These are phyloP conservation scores for Percopsis omiscomaycus DNA, from an alignment of 2,797 vertebrate genomes.

Conservation along the genomic window DNA sequence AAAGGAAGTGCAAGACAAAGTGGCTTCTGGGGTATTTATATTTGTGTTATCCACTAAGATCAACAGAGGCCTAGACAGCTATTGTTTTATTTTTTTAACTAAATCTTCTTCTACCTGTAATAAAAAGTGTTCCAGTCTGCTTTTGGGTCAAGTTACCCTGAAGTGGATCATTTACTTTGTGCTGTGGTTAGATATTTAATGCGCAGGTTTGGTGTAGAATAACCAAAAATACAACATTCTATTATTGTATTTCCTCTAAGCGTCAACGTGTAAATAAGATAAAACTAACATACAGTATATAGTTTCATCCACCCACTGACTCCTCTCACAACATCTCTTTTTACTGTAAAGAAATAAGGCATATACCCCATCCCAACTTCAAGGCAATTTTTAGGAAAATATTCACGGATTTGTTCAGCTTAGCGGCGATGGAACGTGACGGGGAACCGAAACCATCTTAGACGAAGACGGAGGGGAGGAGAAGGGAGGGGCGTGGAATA, in stretches of 20 bases:
- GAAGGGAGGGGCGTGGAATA: background rate
- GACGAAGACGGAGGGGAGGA: conserved; percentile 12
- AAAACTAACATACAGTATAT: background rate
- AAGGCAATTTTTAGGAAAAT: conserved; percentile 58
- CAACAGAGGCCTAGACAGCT: too few relatives aligned
- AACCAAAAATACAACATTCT: background rate
- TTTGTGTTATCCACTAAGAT: too few relatives aligned
- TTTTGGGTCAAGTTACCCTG: too few relatives aligned
- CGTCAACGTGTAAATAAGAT: conserved; percentile 4
- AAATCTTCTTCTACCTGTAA: too few relatives aligned
- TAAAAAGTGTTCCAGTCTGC: too few relatives aligned
- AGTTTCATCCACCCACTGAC: conserved; percentile 13
- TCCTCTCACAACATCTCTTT: conserved; percentile 28
- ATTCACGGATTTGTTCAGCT: conserved; percentile 66
- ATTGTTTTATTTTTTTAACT: too few relatives aligned
- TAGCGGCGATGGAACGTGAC: conserved; percentile 46
- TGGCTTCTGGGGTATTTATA: too few relatives aligned
- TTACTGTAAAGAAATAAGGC: conserved; percentile 28
- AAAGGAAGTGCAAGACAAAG: too few relatives aligned
- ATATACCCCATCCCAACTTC: conserved; percentile 28
- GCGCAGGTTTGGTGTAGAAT: too few relatives aligned
- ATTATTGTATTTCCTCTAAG: background rate
- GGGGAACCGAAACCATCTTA: conserved; percentile 58
- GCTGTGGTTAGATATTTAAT: too few relatives aligned
- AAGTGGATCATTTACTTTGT: too few relatives aligned